phyloP scores from a whole-genome alignment of 2,888 invertebrate species.

The Polyommatus iphigenia region DNA sequence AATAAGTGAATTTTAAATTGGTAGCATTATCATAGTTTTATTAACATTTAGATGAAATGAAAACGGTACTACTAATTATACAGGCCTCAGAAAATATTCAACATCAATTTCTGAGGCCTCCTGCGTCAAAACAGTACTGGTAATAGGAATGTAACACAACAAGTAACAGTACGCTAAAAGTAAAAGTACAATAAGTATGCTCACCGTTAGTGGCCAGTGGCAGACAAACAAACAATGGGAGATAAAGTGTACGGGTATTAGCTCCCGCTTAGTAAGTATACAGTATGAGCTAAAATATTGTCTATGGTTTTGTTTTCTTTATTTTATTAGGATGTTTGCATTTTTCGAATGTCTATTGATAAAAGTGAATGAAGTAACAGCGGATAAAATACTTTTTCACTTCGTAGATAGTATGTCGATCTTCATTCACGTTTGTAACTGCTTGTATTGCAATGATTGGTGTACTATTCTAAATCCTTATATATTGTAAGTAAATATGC shows the following conservation, averaged over 20 bases:
- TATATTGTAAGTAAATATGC: too few species aligned
- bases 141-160: not conserved
- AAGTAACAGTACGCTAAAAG: not conserved
- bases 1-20: too few species aligned
- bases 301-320: not conserved
- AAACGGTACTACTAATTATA: too few species aligned
- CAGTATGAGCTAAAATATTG: not conserved
- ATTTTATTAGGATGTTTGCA: not conserved
- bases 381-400: not conserved
- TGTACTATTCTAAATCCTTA: too few species aligned
- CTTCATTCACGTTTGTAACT: too few species aligned
- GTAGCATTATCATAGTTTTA: too few species aligned
- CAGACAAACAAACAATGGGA: not conserved
- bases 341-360: not conserved
- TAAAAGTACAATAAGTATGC: not conserved
- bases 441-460: too few species aligned
- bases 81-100: too few species aligned
- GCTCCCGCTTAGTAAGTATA: not conserved
- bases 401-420: too few species aligned
- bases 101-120: not conserved
- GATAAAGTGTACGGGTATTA: not conserved
- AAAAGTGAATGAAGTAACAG: not conserved
- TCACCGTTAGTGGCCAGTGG: not conserved
- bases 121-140: not conserved
- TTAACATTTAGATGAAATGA: too few species aligned